Base-by-base conservation (phyloP, 2,888 invertebrate genomes). In the Oligia latruncula region DNA sequence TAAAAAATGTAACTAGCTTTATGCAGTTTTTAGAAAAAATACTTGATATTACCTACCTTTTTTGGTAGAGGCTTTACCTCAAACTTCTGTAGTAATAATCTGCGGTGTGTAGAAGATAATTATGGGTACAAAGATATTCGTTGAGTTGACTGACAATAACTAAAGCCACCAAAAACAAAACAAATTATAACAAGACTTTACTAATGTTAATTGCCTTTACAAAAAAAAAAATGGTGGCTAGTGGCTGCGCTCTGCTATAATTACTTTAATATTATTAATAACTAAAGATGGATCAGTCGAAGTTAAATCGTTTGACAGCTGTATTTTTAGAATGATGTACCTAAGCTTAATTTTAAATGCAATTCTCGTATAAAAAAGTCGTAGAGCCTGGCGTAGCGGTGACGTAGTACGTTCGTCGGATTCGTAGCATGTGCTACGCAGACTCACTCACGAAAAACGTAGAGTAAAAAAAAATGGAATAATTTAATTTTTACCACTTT, bases 361-460 rank as follows among this genome's bases (percentile, higher is more conserved):
- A 0, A 13, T 20, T 23, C 23, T 43, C 0, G 23, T 17, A 55
- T 13, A 46, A 60, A 46, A 35, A 13, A 1, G 1, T 60, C n/a
- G 46, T 83, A 52, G 46, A 67, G 11, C 29, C 62, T 23, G 60
- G 17, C 60, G 83, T 80, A 83, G 60, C 66, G 5, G 60, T 46
- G 52, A 66, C 52, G n/a, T 80, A 67, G 35, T 29, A 55, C 13
- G 2, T 6, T 17, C 60, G 80, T 82, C 76, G 83, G 67, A 67
- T 9, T 55, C 77, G 83, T 80, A 80, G 80, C 77, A 68, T 1
- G 55, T 23, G 77, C 80, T 83, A 83, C 80, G 77, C 29, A 46
- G 46, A 23, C 35, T n/a, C 11, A 20, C 35, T n/a, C 8, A 20
- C 15, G 17, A 29, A 80, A 82, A 67, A 52, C 4, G 2, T 43